These are phyloP conservation scores for Leistus spinibarbis DNA, from an alignment of 2,888 invertebrate genomes.

Conservation along the genomic window DNA sequence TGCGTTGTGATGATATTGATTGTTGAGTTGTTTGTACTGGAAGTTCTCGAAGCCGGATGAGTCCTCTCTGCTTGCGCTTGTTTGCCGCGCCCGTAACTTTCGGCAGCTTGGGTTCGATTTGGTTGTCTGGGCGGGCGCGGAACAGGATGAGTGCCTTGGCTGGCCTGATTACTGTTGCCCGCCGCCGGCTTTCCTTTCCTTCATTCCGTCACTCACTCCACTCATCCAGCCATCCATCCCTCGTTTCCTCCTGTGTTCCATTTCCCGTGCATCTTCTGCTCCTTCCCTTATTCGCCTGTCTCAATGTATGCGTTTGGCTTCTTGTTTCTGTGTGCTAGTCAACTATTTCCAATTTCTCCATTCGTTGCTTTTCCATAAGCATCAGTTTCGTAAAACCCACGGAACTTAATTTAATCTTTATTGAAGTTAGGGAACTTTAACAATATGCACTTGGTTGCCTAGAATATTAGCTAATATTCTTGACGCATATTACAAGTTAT, in stretches of 20 bases:
- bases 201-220: neutral
- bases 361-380: neutral
- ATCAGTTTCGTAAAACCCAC: slow-evolving; percentile 2
- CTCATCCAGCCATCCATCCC: neutral
- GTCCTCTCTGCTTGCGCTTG: neutral
- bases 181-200: neutral
- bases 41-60: slow-evolving; percentile 6
- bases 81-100: slow-evolving; percentile 8
- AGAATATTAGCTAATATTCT: slow-evolving; percentile 5
- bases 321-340: neutral
- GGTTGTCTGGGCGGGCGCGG: too few relatives aligned
- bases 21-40: slow-evolving; percentile 20
- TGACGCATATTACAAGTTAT: neutral
- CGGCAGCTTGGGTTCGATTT: neutral
- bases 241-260: neutral
- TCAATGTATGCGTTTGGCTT: neutral
- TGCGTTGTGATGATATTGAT: slow-evolving; percentile 7
- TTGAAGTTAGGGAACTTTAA: slow-evolving; percentile 8
- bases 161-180: neutral
- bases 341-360: neutral
- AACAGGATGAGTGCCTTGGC: slow-evolving; percentile 4
- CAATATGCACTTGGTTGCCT: neutral
- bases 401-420: slow-evolving; percentile 1
- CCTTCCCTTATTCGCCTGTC: neutral
- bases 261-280: neutral